Evolutionary conservation across 2,797 vertebrate species (phyloP).

Genomic region (Sebastes elongatus): DNA sequence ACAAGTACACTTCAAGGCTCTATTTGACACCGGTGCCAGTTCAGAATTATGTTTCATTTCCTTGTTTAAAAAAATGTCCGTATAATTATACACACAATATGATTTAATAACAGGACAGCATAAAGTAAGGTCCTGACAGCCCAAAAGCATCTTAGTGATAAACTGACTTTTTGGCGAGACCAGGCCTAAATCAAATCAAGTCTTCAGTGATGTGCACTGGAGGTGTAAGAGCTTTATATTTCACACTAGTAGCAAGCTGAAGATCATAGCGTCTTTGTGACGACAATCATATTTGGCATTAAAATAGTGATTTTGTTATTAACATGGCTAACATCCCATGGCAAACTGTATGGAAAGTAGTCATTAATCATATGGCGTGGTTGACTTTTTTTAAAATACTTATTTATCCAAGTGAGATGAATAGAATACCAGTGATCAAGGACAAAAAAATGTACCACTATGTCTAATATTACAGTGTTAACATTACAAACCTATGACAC

Average conservation of each 20-base stretch:
- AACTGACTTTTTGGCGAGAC: slow-evolving; percentile 12
- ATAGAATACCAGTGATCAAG: slow-evolving; percentile 16
- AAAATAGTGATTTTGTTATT: slow-evolving; percentile 41
- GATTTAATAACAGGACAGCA: slow-evolving; percentile 40
- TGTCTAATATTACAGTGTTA: slow-evolving; percentile 47
- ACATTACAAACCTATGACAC: slow-evolving; percentile 46
- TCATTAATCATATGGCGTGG: slow-evolving; percentile 11
- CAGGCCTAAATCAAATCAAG: slow-evolving; percentile 22
- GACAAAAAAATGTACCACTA: slow-evolving; percentile 32
- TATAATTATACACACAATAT: slow-evolving; percentile 24
- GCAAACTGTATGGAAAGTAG: slow-evolving; percentile 34
- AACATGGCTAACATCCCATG: slow-evolving; percentile 48
- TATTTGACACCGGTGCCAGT: slow-evolving; percentile 31
- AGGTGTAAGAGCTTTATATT: slow-evolving; percentile 43
- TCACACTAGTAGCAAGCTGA: slow-evolving; percentile 48
- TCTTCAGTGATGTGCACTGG: slow-evolving; percentile 25
- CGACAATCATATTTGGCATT: slow-evolving; percentile 75
- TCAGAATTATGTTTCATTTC: slow-evolving; percentile 38
- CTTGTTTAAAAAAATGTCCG: slow-evolving; percentile 7
- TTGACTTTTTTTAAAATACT: slow-evolving; percentile 21
- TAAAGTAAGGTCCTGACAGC: slow-evolving; percentile 18
- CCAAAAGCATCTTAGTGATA: slow-evolving; percentile 8
- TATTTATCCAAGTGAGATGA: slow-evolving; percentile 19
- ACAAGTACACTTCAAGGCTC: slow-evolving; percentile 68
- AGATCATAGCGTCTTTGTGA: slow-evolving; percentile 36